These are phyloP conservation scores for Drosophila kanapiae DNA, from an alignment of 1,140 invertebrate genomes.

Conservation along the genomic window DNA sequence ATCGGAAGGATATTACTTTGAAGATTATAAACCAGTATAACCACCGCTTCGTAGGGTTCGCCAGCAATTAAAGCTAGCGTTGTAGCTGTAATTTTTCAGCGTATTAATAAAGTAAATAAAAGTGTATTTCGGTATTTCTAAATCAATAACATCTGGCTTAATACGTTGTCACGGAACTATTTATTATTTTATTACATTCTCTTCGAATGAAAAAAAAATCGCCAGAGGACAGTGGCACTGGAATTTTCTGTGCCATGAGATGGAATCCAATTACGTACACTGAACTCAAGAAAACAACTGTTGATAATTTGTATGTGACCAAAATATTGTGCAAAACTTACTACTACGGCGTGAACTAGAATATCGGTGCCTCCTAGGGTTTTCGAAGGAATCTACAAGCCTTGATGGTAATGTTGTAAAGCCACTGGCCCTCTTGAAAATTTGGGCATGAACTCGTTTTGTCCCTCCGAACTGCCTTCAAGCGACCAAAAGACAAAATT, in stretches of 20 bases:
- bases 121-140: not conserved
- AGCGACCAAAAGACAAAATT: conserved; percentile 22
- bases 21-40: not conserved
- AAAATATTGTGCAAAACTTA: not conserved
- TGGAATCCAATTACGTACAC: conserved; percentile 17
- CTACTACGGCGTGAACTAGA: no score
- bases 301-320: not conserved
- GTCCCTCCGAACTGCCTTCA: conserved; percentile 15
- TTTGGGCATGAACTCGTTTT: conserved; percentile 3
- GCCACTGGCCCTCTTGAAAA: conserved; percentile 33
- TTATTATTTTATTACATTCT: not conserved
- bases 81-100: not conserved
- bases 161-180: not conserved
- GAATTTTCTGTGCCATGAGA: conserved; percentile 8
- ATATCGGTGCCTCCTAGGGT: no score
- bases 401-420: conserved; percentile 8
- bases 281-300: not conserved
- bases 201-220: conserved; percentile 13
- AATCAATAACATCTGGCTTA: not conserved
- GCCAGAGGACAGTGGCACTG: conserved; percentile 12
- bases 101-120: not conserved
- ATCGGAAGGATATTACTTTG: no score
- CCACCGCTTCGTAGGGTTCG: not conserved
- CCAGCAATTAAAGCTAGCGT: not conserved
- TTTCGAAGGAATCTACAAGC: conserved; percentile 15